These are phyloP conservation scores for Gobiocypris rarus DNA, from an alignment of 2,113 vertebrate genomes.

Conservation along the genomic window DNA sequence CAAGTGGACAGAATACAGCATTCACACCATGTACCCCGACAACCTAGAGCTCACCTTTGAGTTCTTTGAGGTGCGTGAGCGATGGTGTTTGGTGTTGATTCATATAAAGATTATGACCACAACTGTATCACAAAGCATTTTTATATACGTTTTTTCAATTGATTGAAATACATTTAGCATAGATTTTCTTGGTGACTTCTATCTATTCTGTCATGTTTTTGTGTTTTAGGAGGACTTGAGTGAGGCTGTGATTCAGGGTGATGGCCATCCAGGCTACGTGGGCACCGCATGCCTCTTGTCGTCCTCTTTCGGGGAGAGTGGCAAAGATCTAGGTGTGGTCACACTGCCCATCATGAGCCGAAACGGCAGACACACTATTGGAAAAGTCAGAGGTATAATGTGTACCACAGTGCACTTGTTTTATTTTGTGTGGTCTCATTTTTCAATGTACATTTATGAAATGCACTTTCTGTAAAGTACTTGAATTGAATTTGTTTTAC, in stretches of 20 bases:
- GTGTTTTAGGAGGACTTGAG: slow-evolving; percentile 86
- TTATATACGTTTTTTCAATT: background rate
- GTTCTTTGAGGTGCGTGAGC: slow-evolving; percentile 91
- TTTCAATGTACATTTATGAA: too few species aligned
- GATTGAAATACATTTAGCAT: background rate
- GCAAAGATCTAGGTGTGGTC: slow-evolving; percentile 84
- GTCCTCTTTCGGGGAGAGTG: slow-evolving; percentile 85
- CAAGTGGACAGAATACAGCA: slow-evolving; percentile 92
- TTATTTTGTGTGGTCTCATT: background rate
- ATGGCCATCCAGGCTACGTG: slow-evolving; percentile 85
- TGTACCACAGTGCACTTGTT: background rate
- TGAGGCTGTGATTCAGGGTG: slow-evolving; percentile 86
- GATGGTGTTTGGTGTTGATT: background rate
- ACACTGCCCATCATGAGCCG: slow-evolving; percentile 95
- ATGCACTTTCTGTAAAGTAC: too few species aligned
- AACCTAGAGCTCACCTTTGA: slow-evolving; percentile 96
- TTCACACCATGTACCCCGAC: slow-evolving; percentile 96
- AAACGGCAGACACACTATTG: slow-evolving; percentile 90
- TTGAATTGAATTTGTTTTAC: too few species aligned
- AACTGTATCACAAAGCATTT: background rate
- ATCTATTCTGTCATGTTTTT: background rate
- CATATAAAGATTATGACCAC: background rate
- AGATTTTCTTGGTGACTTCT: background rate
- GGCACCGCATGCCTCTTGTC: slow-evolving; percentile 93
- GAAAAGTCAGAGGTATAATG: slow-evolving; percentile 91